Evolutionary conservation across 2,888 invertebrate genomes (phyloP), one percentile per base, ranked within the genome.

Genomic region (Siphonodentalium dalli): DNA sequence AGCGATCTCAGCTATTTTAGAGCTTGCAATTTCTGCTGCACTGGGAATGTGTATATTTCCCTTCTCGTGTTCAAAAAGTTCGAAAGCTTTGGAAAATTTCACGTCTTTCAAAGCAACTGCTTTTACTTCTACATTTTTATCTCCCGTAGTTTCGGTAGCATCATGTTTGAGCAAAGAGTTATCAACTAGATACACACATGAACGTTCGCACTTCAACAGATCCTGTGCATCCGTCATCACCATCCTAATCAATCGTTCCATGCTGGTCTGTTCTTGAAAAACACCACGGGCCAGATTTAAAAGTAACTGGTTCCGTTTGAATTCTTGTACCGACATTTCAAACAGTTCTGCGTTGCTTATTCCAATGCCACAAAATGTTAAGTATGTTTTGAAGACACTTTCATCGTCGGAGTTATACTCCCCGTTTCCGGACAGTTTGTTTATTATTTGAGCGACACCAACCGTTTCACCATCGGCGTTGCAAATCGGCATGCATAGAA

Each of bases 361-460:
- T 3, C 95, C 96, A 69, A 97, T 96, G 21, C 96, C 96, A 81
- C 96, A 96, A 84, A 97, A 97, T 18, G 93, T 94, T 58, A 97
- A 87, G 85, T 96, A 96, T 73, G 92, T 89, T 54, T 90, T 86
- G 84, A 96, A 96, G 50, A 95, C 89, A 85, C 94, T 92, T 58
- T 96, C 93, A 82, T 98, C 98, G 63, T 89, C 88, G 6, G 88
- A 85, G 3, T 92, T 91, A 81, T 98, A 98, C 78, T 91, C 92
- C 39, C 76, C 87, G 58, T 89, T 88, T 90, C 72, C 73, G 4
- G 62, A 66, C 38, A 91, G 92, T 85, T 97, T 97, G 85, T 98
- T 98, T 79, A 98, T 97, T 76, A 98, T 94, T 85, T 97, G 95
- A 21, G 96, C 97, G 3, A 98, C 97, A 2, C 97, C 98, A 53